A percentile compares a stretch with the other conserved stretches of the same genome.
These are phyloP conservation scores for Lepidocyrtoides sp. DNA, from an alignment of 2,888 invertebrate species.

Conservation along the genomic window DNA sequence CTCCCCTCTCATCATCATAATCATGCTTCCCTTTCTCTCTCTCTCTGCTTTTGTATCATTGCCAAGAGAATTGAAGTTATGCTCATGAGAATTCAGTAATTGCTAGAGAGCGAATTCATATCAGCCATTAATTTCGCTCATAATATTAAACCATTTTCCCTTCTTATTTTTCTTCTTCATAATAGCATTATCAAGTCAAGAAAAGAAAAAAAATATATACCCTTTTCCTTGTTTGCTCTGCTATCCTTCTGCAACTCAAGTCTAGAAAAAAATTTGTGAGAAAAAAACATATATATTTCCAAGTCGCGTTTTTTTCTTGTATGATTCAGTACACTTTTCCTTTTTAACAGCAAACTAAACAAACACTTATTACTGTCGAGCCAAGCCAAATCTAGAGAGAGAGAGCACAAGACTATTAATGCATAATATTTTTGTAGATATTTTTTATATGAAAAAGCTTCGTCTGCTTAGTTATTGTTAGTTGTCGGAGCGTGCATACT, in stretches of 20 bases:
- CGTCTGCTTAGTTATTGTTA: background rate
- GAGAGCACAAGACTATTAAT: conserved; percentile 34
- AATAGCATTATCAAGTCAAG: conserved; percentile 53
- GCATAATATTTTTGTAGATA: conserved; percentile 5
- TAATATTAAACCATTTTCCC: conserved; percentile 67
- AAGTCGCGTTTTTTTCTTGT: background rate
- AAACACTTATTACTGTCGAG: conserved; percentile 45
- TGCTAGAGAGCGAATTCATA: conserved; percentile 85
- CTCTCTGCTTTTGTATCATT: conserved; percentile 81
- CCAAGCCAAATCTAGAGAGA: conserved; percentile 21
- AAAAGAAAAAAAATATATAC: background rate
- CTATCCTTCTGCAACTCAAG: conserved; percentile 8
- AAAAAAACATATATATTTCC: background rate
- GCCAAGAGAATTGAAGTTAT: conserved; percentile 85
- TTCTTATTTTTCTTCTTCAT: background rate
- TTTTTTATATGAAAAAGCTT: too few relatives aligned
- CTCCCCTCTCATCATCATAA: conserved; percentile 47
- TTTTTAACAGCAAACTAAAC: conserved; percentile 56
- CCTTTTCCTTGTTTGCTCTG: background rate
- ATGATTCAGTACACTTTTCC: background rate
- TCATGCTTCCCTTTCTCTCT: conserved; percentile 14
- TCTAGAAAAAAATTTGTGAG: background rate
- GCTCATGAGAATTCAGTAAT: conserved; percentile 85
- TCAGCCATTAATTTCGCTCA: conserved; percentile 85
- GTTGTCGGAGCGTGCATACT: conserved; percentile 7